A percentile compares a stretch with the other conserved stretches of the same genome.
These are phyloP conservation scores for Rachycentron canadum DNA, from an alignment of 2,797 vertebrate species.

Conservation along the genomic window DNA sequence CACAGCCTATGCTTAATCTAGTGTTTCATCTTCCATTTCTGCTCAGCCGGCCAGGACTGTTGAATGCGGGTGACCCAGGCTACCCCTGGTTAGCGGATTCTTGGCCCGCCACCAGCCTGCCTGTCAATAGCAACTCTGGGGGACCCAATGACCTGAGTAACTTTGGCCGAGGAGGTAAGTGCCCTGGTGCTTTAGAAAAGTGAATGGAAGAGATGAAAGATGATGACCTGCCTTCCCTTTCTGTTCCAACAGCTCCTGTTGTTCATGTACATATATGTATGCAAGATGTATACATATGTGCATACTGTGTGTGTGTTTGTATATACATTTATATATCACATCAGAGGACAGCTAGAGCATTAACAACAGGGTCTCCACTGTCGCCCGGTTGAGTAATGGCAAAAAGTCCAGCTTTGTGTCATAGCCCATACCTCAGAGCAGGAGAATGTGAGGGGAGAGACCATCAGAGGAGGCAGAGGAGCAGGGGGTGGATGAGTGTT, in stretches of 20 bases:
- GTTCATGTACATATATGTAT: slow-evolving; percentile 50
- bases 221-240: slow-evolving; percentile 28
- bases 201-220: slow-evolving; percentile 45
- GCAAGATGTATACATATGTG: slow-evolving; percentile 52
- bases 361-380: slow-evolving; percentile 63
- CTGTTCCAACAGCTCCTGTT: slow-evolving; percentile 14
- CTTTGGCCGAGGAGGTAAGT: slow-evolving; percentile 94
- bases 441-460: slow-evolving; percentile 58
- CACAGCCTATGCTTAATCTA: slow-evolving; percentile 31
- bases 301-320: slow-evolving; percentile 58
- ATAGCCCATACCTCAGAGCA: slow-evolving; percentile 81
- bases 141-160: slow-evolving; percentile 95
- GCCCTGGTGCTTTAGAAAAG: slow-evolving; percentile 7
- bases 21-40: slow-evolving; percentile 40
- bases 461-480: slow-evolving; percentile 47
- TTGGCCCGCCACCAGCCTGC: slow-evolving; percentile 97
- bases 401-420: slow-evolving; percentile 82
- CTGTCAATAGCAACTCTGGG: slow-evolving; percentile 93
- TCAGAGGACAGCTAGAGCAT: slow-evolving; percentile 60
- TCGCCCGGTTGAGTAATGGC: slow-evolving; percentile 82
- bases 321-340: slow-evolving; percentile 75
- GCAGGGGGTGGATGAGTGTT: slow-evolving; percentile 67
- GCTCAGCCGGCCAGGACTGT: slow-evolving; percentile 93
- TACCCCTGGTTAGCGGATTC: slow-evolving; percentile 99
- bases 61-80: slow-evolving; percentile 93